These are phyloP conservation scores for Alloplasta piceator DNA, from an alignment of 2,888 invertebrate species.

Conservation along the genomic window DNA sequence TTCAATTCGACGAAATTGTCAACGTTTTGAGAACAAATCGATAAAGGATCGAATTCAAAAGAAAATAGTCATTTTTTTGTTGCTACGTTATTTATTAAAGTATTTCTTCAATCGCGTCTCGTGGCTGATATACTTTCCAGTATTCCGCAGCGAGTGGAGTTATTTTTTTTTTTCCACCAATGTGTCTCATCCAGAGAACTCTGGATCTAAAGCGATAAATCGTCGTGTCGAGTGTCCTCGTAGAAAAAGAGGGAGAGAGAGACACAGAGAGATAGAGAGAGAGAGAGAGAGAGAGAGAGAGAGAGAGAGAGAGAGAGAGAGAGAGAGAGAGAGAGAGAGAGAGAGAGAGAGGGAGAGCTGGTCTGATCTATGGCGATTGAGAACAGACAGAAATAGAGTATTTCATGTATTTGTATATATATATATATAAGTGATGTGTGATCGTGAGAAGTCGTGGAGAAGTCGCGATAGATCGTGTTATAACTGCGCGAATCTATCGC, in stretches of 20 bases:
- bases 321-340: background rate
- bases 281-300: background rate
- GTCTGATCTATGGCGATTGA: constrained; percentile 56
- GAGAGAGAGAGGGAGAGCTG: constrained; percentile 2
- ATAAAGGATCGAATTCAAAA: background rate
- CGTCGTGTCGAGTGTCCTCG: constrained; percentile 57
- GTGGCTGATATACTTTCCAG: background rate
- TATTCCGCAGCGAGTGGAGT: constrained; percentile 3
- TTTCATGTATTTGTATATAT: constrained; percentile 17
- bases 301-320: background rate
- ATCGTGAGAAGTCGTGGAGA: constrained; percentile 53
- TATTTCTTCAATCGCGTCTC: constrained; percentile 24
- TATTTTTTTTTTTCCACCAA: constrained; percentile 36
- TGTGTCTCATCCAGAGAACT: constrained; percentile 57
- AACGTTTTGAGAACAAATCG: no score
- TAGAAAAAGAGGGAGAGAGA: background rate
- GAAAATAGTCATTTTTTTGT: background rate
- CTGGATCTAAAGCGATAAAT: constrained; percentile 54
- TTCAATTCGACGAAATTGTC: no score
- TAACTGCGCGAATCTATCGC: constrained; percentile 52
- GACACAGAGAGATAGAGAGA: background rate
- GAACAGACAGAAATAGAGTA: constrained; percentile 45
- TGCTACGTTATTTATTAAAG: constrained; percentile 20
- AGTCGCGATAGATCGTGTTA: constrained; percentile 20
- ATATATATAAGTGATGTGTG: constrained; percentile 20